These are phyloP conservation scores for Bucco capensis DNA, from an alignment of 2,113 vertebrate species.

Conservation along the genomic window DNA sequence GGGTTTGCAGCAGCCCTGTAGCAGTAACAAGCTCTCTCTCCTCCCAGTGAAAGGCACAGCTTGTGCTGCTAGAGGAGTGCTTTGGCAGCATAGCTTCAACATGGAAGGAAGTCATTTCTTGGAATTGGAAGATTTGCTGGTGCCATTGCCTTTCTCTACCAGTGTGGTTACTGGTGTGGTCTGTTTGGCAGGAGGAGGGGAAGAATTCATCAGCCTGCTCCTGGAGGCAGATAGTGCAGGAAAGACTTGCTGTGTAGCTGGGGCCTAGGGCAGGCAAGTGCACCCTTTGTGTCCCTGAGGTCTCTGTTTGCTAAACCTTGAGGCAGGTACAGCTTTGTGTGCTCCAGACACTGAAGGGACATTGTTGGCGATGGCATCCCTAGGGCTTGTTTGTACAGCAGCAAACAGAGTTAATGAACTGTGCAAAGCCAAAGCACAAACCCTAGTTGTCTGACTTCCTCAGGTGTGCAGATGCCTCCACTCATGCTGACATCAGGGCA, in stretches of 20 bases:
- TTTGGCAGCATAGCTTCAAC: background rate
- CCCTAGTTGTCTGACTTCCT: background rate
- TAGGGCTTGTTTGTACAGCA: background rate
- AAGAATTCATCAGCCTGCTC: background rate
- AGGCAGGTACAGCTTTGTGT: background rate
- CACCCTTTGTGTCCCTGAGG: background rate
- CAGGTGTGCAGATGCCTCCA: background rate
- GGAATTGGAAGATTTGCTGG: background rate
- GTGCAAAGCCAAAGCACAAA: too few species aligned
- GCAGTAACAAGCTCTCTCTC: background rate
- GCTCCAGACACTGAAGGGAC: background rate
- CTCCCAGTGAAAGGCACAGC: background rate
- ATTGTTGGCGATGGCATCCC: too few species aligned
- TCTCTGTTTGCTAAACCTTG: accelerated
- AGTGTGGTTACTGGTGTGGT: background rate
- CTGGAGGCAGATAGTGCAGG: background rate
- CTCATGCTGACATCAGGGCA: background rate
- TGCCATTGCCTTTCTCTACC: background rate
- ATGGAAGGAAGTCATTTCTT: background rate
- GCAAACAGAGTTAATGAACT: background rate
- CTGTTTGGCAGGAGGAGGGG: background rate
- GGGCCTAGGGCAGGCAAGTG: background rate
- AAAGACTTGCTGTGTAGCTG: background rate
- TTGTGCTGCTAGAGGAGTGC: background rate
- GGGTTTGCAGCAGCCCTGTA: background rate